phyloP scores from a whole-genome alignment of 2,113 vertebrate species.

The Tretioscincus oriximinensis region DNA sequence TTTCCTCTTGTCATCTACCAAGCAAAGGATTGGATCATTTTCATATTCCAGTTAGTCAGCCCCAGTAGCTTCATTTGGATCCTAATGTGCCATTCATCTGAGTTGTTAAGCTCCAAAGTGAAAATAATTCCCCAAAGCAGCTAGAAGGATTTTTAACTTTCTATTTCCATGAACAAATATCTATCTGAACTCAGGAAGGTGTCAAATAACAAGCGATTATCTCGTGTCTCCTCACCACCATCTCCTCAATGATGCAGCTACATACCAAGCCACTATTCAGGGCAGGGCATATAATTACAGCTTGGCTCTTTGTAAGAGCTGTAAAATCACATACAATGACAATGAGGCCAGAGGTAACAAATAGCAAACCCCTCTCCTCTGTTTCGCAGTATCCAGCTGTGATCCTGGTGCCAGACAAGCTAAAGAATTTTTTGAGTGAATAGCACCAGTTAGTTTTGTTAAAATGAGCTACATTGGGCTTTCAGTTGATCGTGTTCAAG shows the following conservation, averaged over 20 bases:
- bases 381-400: conserved; percentile 45
- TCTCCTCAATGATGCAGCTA: conserved; percentile 13
- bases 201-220: conserved; percentile 45
- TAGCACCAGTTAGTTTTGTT: conserved; percentile 55
- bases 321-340: conserved; percentile 49
- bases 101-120: not conserved
- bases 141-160: not conserved
- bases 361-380: conserved; percentile 45
- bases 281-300: conserved; percentile 18
- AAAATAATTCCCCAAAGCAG: not conserved
- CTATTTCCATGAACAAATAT: not conserved
- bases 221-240: conserved; percentile 1
- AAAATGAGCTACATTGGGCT: conserved; percentile 50
- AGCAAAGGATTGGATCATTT: not conserved
- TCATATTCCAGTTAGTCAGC: not conserved
- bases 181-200: not conserved
- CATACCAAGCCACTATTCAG: conserved; percentile 40
- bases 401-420: conserved; percentile 46
- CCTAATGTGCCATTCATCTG: not conserved
- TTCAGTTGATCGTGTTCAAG: conserved; percentile 53
- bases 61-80: not conserved
- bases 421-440: conserved; percentile 54
- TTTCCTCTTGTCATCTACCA: not conserved
- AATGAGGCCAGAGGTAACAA: conserved; percentile 57
- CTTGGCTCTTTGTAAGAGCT: conserved; percentile 25